Evolutionary conservation across 2,113 vertebrate species (phyloP).

Genomic region (Cebus imitator): DNA sequence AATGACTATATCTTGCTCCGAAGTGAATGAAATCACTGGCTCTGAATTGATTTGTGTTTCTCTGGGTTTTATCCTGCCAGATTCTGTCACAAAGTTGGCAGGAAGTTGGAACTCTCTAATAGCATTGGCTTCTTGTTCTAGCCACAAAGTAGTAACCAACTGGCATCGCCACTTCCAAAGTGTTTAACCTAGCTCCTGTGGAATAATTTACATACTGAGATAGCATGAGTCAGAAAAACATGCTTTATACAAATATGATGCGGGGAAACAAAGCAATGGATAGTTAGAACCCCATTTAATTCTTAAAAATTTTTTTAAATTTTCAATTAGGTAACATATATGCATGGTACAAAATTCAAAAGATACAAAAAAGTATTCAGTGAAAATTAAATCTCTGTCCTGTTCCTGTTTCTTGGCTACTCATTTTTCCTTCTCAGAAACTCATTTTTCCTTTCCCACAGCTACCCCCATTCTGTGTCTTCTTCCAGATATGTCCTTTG

Average conservation of each 20-base stretch:
- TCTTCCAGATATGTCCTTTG: neutral
- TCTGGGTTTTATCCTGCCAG: constrained; percentile 50
- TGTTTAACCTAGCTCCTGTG: neutral
- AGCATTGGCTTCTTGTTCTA: constrained; percentile 41
- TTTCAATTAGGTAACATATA: constrained; percentile 32
- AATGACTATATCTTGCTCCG: constrained; percentile 36
- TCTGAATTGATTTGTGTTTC: constrained; percentile 51
- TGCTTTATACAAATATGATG: constrained; percentile 20
- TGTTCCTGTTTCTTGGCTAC: neutral
- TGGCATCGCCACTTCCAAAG: neutral
- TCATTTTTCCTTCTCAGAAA: neutral
- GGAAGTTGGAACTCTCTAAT: constrained; percentile 25
- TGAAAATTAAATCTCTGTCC: neutral
- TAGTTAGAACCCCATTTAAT: neutral
- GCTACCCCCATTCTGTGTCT: neutral
- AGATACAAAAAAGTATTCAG: neutral
- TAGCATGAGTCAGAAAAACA: neutral
- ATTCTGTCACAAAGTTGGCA: constrained; percentile 61
- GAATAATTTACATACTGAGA: neutral
- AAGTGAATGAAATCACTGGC: constrained; percentile 65
- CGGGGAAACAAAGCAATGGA: neutral
- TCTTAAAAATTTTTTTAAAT: neutral
- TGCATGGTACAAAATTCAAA: neutral
- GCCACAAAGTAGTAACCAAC: constrained; percentile 34
- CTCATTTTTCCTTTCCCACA: neutral